phyloP scores from a whole-genome alignment of 2,888 invertebrate species.

The Netelia fuscicornis region DNA sequence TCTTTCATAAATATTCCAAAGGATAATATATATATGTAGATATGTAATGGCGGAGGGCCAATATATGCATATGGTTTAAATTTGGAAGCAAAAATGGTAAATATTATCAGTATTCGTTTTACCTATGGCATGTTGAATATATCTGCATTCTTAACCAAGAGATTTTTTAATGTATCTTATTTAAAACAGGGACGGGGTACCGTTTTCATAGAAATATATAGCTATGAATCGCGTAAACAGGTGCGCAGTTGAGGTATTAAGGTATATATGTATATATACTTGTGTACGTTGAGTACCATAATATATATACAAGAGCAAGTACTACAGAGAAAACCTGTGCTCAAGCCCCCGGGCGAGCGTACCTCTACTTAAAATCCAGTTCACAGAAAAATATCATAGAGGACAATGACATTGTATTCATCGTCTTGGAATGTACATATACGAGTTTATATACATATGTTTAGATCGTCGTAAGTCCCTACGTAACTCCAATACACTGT shows the following conservation, averaged over 20 bases:
- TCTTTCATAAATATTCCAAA: slow-evolving; percentile 37
- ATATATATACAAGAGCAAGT: background rate
- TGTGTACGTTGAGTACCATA: background rate
- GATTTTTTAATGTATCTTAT: background rate
- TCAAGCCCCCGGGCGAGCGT: background rate
- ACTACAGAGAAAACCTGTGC: slow-evolving; percentile 19
- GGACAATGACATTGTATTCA: slow-evolving; percentile 53
- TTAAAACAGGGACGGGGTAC: slow-evolving; percentile 14
- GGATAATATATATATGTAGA: background rate
- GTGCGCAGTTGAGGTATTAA: slow-evolving; percentile 17
- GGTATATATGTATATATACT: background rate
- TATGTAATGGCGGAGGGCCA: background rate
- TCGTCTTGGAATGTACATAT: background rate
- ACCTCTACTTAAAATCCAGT: slow-evolving; percentile 54
- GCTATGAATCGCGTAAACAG: slow-evolving; percentile 18
- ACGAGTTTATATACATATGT: background rate
- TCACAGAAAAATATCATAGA: slow-evolving; percentile 46
- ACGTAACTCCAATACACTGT: background rate
- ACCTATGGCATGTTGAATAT: background rate
- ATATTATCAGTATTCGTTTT: background rate
- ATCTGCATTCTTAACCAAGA: background rate
- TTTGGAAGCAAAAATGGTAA: background rate
- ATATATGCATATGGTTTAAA: background rate
- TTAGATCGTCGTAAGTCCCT: background rate
- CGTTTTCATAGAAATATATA: slow-evolving; percentile 2